These are phyloP conservation scores for Sphaerodactylus townsendi DNA, from an alignment of 2,113 vertebrate species.

Conservation along the genomic window DNA sequence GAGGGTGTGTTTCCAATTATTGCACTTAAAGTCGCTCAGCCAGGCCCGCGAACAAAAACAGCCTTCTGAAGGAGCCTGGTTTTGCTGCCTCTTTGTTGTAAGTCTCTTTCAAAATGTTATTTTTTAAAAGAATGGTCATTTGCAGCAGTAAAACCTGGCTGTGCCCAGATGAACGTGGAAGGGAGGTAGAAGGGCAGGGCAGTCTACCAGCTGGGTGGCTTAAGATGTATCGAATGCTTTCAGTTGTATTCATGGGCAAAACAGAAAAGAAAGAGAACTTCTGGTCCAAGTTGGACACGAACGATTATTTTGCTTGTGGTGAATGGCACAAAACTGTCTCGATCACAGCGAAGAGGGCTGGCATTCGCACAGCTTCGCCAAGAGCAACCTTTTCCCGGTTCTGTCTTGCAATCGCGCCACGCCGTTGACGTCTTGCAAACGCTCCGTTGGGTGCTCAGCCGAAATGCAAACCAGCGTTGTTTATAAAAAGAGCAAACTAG, in stretches of 20 bases:
- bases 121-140: constrained; percentile 5
- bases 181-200: background rate
- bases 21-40: constrained; percentile 58
- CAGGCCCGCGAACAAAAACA: constrained; percentile 68
- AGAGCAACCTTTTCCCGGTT: background rate
- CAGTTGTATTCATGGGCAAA: background rate
- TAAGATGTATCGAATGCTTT: background rate
- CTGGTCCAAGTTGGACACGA: constrained; percentile 28
- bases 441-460: constrained; percentile 27
- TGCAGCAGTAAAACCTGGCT: background rate
- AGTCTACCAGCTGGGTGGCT: background rate
- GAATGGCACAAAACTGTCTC: constrained; percentile 26
- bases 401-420: constrained; percentile 7
- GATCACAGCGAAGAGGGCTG: background rate
- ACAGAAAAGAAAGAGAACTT: background rate
- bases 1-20: constrained; percentile 75
- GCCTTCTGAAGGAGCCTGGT: constrained; percentile 61
- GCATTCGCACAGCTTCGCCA: constrained; percentile 25
- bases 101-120: constrained; percentile 61
- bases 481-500: constrained; percentile 43
- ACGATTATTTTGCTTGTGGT: constrained; percentile 22
- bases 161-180: constrained; percentile 10
- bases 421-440: constrained; percentile 50
- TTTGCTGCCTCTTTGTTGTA: constrained; percentile 62
- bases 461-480: constrained; percentile 62